These are phyloP conservation scores for Clamator glandarius DNA, from an alignment of 2,797 vertebrate species.

Conservation along the genomic window DNA sequence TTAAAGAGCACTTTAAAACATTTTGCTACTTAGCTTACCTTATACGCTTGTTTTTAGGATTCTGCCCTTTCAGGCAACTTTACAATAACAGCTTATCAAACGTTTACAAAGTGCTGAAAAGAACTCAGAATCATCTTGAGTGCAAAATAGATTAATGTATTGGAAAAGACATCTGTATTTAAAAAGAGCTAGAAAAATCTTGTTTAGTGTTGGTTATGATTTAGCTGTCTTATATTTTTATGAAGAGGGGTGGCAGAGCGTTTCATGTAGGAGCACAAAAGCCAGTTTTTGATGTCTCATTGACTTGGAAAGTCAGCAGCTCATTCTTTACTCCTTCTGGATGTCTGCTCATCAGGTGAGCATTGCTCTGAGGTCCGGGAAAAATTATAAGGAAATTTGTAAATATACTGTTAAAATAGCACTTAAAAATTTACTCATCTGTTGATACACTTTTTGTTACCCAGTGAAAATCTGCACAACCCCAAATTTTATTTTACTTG, in stretches of 20 bases:
- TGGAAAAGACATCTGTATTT: slow-evolving; percentile 20
- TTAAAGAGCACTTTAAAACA: slow-evolving; percentile 88
- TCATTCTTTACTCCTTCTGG: not conserved
- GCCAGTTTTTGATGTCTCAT: not conserved
- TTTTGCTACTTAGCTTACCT: slow-evolving; percentile 84
- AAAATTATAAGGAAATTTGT: not conserved
- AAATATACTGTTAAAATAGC: not conserved
- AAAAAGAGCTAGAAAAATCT: not conserved
- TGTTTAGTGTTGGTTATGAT: not conserved
- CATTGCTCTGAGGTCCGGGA: not conserved
- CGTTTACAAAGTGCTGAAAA: slow-evolving; percentile 53
- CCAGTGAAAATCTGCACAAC: not conserved
- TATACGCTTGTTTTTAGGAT: slow-evolving; percentile 75
- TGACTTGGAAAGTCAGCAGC: slow-evolving; percentile 12
- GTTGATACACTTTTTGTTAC: not conserved
- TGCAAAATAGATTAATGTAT: not conserved
- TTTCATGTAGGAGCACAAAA: not conserved
- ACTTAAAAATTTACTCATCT: not conserved
- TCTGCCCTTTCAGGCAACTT: slow-evolving; percentile 60
- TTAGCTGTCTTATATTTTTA: not conserved
- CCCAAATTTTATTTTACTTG: not conserved
- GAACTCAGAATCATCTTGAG: not conserved
- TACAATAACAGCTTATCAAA: slow-evolving; percentile 59
- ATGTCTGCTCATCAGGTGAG: slow-evolving; percentile 59
- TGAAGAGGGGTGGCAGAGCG: not conserved